phyloP scores from a whole-genome alignment of 2,113 vertebrate genomes.

The Corynorhinus townsendii region DNA sequence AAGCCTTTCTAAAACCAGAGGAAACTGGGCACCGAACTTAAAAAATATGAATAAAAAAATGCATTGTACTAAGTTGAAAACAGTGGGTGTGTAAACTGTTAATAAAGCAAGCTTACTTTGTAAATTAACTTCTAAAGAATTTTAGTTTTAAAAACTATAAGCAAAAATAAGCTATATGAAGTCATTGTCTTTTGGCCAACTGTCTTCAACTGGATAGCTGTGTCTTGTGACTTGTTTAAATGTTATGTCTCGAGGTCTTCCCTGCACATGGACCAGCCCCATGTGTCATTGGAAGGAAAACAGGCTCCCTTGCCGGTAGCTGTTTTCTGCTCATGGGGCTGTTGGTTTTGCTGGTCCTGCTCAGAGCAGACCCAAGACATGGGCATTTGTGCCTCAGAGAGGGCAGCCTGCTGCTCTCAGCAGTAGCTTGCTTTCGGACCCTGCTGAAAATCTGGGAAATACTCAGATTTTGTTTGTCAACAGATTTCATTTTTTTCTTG shows the following conservation, averaged over 20 bases:
- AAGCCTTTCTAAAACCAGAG: not conserved
- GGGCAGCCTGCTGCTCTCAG: not conserved
- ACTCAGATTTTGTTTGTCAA: not conserved
- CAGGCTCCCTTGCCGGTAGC: not conserved
- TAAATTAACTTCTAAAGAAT: slow-evolving; percentile 22
- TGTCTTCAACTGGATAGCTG: not conserved
- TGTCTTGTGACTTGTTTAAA: not conserved
- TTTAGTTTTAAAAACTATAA: not conserved
- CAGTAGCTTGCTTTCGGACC: not conserved
- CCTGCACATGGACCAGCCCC: not conserved
- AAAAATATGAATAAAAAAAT: not conserved
- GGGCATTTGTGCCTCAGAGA: not conserved
- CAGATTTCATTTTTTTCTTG: not conserved
- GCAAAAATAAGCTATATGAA: not conserved
- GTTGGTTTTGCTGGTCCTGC: not conserved
- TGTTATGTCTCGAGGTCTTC: not conserved
- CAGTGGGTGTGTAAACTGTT: not conserved
- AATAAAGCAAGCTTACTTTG: not conserved
- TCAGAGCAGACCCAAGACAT: not conserved
- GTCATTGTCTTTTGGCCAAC: not conserved
- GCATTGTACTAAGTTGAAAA: not conserved
- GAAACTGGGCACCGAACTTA: not conserved
- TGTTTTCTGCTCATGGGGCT: not conserved
- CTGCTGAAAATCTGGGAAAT: not conserved
- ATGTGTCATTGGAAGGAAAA: not conserved